These are phyloP conservation scores for Rhagophthalmus giganteus DNA, from an alignment of 2,888 invertebrate genomes.

Conservation along the genomic window DNA sequence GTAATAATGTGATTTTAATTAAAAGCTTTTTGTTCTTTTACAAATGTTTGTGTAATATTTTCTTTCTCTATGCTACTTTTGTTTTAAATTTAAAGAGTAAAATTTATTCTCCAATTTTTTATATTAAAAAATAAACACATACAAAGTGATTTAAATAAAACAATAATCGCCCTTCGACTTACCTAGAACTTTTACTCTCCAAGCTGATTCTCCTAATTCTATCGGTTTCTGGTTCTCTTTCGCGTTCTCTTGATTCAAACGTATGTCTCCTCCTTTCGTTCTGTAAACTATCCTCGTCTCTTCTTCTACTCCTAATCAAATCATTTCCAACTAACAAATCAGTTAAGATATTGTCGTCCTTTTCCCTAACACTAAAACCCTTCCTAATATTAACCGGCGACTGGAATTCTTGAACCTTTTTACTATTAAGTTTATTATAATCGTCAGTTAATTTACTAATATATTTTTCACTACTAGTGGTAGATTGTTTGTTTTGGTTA, in stretches of 20 bases:
- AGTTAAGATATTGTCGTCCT: conserved; percentile 14
- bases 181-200: conserved; percentile 51
- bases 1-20: too few relatives aligned
- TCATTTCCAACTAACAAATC: conserved; percentile 15
- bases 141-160: too few relatives aligned
- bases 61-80: too few relatives aligned
- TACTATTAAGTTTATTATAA: conserved; percentile 20
- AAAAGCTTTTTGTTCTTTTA: too few relatives aligned
- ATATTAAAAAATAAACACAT: too few relatives aligned
- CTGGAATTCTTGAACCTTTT: conserved; percentile 22
- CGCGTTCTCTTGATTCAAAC: conserved; percentile 46
- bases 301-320: conserved; percentile 23
- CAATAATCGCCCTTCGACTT: too few relatives aligned
- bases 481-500: conserved; percentile 18
- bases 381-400: conserved; percentile 18
- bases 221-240: conserved; percentile 43
- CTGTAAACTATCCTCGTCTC: conserved; percentile 34
- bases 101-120: too few relatives aligned
- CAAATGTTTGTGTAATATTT: too few relatives aligned
- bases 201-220: conserved; percentile 49
- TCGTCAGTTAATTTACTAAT: conserved; percentile 10
- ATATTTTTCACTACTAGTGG: too few relatives aligned
- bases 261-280: conserved; percentile 48
- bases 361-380: conserved; percentile 15
- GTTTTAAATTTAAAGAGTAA: too few relatives aligned